Base-by-base conservation (phyloP, 2,888 invertebrate species). In the Drosophila pegasa region DNA sequence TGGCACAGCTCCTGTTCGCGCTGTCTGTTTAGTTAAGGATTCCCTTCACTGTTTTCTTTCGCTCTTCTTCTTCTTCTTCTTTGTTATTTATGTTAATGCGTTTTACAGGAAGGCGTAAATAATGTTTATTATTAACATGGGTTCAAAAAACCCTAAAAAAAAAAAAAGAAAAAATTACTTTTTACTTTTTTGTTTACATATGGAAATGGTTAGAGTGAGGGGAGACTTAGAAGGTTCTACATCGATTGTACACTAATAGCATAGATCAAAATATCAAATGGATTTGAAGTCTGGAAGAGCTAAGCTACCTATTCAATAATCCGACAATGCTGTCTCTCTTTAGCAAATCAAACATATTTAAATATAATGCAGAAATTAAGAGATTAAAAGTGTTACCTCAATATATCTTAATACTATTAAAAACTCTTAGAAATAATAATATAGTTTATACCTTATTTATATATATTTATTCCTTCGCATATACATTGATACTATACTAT, bases 121-220 rank as follows among this genome's bases (percentile, higher is more conserved):
- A 72, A 82, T 80, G 71, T 74, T 71, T 84, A 88, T 88, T 89
- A 86, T 86, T 89, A 86, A 88, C 87, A 86, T 88, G 71, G 82
- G 76, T 80, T 84, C 78, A 48, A 20, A 16, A 18, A 48, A 47
- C 27, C 48, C 18, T 20, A 20, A 48, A 48, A 18, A 7, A 10
- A 16, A 33, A 33, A 6, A 18, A 7, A 10, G 12, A 33, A 33
- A 6, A 9, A 25, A 22, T 22, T 43, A 25, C 22, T 43, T 27
- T 43, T 10, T 16, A n/a, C 3, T 6, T 43, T 16, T 7, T 1
- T 27, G 27, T 27, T 27, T 45, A 16, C 45, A 29, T 3, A 18
- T 45, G 27, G 27, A 16, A 29, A 29, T 12, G 16, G 12, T 45
- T 45, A 18, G 27, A 7, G 18, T n/a, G n/a, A n/a, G 27, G 27